Percentiles rank a stretch among this genome's conserved stretches.
phyloP scores from a whole-genome alignment of 2,113 vertebrate genomes.

The Poicephalus gulielmi region DNA sequence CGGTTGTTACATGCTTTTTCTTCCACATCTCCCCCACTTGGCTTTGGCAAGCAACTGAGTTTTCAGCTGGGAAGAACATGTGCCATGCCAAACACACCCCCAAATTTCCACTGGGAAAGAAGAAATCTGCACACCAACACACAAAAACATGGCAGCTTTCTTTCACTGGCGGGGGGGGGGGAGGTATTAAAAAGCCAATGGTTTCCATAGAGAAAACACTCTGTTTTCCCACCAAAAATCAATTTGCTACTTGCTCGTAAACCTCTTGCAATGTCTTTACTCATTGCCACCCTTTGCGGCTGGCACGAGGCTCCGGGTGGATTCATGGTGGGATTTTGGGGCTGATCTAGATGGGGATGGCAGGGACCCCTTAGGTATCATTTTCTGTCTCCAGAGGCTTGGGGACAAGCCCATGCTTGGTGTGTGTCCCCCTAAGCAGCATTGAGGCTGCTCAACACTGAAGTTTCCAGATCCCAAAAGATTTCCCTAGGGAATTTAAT shows the following conservation, averaged over 20 bases:
- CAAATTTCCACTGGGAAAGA: not conserved
- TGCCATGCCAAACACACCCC: constrained; percentile 33
- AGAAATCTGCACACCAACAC: not conserved
- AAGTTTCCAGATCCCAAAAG: not conserved
- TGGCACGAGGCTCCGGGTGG: not conserved
- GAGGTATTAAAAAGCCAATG: not conserved
- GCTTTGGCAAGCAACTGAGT: constrained; percentile 23
- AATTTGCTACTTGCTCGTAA: not conserved
- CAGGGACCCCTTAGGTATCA: not conserved
- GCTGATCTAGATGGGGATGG: not conserved
- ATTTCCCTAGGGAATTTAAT: not conserved
- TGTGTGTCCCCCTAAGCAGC: not conserved
- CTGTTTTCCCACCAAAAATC: not conserved
- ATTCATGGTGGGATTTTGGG: not conserved
- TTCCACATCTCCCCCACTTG: constrained; percentile 8
- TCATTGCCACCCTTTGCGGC: not conserved
- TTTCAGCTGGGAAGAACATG: constrained; percentile 54
- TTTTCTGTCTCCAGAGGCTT: not conserved
- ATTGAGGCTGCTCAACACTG: accelerated
- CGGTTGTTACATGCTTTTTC: not conserved
- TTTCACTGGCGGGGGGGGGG: not conserved
- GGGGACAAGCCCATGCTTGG: not conserved
- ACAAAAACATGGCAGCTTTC: not conserved
- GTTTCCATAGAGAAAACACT: not conserved
- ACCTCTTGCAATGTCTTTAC: not conserved